Conservation (phyloP, 1,140 invertebrate species). For the Drosophila bocqueti region DNA sequence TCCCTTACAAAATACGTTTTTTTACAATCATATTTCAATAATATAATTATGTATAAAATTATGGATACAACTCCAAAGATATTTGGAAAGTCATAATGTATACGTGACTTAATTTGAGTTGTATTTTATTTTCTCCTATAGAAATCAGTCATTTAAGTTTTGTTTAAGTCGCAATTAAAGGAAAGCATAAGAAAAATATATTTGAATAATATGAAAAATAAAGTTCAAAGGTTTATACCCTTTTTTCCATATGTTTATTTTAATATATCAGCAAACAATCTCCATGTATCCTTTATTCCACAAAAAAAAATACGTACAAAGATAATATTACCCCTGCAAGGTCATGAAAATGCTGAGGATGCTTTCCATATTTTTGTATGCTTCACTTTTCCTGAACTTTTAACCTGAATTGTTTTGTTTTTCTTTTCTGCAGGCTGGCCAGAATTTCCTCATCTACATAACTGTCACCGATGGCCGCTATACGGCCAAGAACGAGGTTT, state of each 20-base stretch:
- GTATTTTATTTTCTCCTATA: background rate
- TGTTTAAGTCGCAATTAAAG: too few species aligned
- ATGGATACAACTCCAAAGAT: background rate
- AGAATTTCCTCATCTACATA: slow-evolving; percentile 89
- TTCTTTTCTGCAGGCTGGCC: slow-evolving; percentile 87
- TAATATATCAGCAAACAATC: too few species aligned
- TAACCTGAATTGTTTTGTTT: background rate
- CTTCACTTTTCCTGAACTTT: slow-evolving; percentile 11
- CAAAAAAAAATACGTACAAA: background rate
- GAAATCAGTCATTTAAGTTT: background rate
- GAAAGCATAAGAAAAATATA: background rate
- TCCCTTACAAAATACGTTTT: background rate
- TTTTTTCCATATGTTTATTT: background rate
- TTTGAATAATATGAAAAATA: slow-evolving; percentile 12
- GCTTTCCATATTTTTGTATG: background rate
- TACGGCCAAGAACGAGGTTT: slow-evolving; percentile 90
- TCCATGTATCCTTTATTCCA: background rate
- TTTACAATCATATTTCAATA: too few species aligned
- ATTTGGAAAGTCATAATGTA: background rate
- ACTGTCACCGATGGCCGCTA: slow-evolving; percentile 89
- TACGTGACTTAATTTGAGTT: background rate
- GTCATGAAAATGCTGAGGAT: slow-evolving; percentile 1
- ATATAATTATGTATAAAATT: too few species aligned
- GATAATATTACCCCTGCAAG: background rate
- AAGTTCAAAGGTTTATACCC: background rate